phyloP scores from a whole-genome alignment of 2,797 vertebrate genomes.

The Anguilla obscura region DNA sequence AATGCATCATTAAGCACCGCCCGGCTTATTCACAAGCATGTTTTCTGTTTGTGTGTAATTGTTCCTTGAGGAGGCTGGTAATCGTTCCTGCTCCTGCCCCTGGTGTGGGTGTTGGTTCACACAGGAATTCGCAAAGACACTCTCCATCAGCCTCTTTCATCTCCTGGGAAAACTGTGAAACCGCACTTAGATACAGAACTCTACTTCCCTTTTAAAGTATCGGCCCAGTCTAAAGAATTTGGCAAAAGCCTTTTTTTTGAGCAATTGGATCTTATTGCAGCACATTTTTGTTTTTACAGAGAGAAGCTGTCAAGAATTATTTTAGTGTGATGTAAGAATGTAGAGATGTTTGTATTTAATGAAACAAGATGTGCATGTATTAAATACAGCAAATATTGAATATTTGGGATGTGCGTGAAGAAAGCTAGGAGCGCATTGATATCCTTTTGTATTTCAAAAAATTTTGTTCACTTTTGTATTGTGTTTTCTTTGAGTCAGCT shows the following conservation, averaged over 20 bases:
- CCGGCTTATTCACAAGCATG: conserved; percentile 14
- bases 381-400: not conserved
- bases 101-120: conserved; percentile 31
- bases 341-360: not conserved
- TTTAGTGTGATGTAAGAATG: not conserved
- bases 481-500: not conserved
- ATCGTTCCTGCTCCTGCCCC: conserved; percentile 1
- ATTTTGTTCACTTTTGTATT: not conserved
- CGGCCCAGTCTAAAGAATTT: not conserved
- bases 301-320: not conserved
- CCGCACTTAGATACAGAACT: not conserved
- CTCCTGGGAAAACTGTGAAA: not conserved
- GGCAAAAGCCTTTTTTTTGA: not conserved
- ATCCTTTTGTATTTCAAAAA: not conserved
- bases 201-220: not conserved
- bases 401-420: not conserved
- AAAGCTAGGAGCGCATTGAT: not conserved
- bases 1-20: not conserved
- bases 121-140: conserved; percentile 2
- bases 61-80: not conserved
- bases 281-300: not conserved
- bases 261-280: not conserved
- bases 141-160: not conserved
- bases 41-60: conserved; percentile 29
- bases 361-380: not conserved